Base-by-base conservation (phyloP, 2,797 vertebrate species). In the Lerista edwardsae region DNA sequence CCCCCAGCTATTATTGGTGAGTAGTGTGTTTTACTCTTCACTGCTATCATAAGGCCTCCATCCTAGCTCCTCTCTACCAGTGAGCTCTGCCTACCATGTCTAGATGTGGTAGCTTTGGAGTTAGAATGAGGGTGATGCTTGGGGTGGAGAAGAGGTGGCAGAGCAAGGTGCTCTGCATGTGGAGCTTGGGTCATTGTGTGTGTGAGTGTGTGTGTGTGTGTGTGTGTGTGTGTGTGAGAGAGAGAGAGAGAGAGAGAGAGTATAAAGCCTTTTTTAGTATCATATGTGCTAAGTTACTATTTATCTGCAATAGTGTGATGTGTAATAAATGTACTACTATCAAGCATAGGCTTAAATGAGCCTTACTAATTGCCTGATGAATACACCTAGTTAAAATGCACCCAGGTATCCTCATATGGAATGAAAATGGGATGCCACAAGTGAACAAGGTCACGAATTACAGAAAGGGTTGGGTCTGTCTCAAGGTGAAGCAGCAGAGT, bases 1-100 rank as follows among this genome's bases (percentile, higher is more conserved):
- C 91, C 98, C 98, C 65, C 98, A 99, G 80, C 96, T 97, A 61
- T 95, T 99, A 14, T 94, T 99, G 97, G 99, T 99, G 95, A 97
- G 95, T 27, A 3, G 17, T 19, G 4, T 69, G 8, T 76, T 81
- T 82, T 64, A 64, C 29, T 82, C 17, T n/a, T 71, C 10, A 71
- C 71, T 27, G 17, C 6, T 2, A 4, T 55, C 17, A 14, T 15
- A 25, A 69, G 65, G 29, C 34, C 61, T 67, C 10, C 19, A 55
- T 57, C 73, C 27, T 79, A 51, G 36, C 25, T 55, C 31, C 12
- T 65, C 3, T 73, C 15, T 71, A 47, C 36, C 11, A 57, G 6
- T 55, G 31, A 62, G 34, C 8, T 55, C 44, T 71, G 15, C 5
- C n/a, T 27, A 55, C 51, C 51, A 55, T 7, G 59, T 25, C 59